Evolutionary conservation across 1,140 invertebrate species (phyloP).

Genomic region (Melitaea cinxia): DNA sequence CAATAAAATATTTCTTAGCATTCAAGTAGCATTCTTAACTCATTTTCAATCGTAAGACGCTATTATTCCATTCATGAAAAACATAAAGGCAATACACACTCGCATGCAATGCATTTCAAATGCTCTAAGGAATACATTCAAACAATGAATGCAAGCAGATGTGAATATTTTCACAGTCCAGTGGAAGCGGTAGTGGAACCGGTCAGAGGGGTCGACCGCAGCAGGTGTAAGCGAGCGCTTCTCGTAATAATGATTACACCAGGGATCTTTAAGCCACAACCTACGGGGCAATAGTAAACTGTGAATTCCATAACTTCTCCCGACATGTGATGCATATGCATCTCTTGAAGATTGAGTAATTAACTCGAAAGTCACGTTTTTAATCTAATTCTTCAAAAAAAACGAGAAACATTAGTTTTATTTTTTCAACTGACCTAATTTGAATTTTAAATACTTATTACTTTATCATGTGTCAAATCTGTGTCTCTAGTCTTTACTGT

Average conservation of each 20-base stretch:
- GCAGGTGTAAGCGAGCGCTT: constrained; percentile 43
- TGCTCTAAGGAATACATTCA: constrained; percentile 20
- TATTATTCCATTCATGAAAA: not conserved
- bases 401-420: too few species aligned
- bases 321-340: not conserved
- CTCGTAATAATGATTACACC: constrained; percentile 18
- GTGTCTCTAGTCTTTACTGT: too few species aligned
- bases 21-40: too few species aligned
- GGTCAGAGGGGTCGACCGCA: constrained; percentile 62
- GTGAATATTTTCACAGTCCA: constrained; percentile 73
- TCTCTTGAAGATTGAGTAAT: not conserved
- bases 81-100: not conserved
- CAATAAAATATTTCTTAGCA: too few species aligned
- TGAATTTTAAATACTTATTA: too few species aligned
- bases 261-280: not conserved
- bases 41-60: too few species aligned
- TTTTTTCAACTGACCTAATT: too few species aligned
- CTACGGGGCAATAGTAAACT: not conserved
- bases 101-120: constrained; percentile 8
- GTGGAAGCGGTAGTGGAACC: constrained; percentile 51
- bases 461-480: not conserved
- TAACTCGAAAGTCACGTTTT: not conserved
- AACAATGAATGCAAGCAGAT: constrained; percentile 50
- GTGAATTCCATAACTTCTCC: not conserved
- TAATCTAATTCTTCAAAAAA: not conserved